Percentiles rank a stretch among this genome's conserved stretches.
phyloP scores from a whole-genome alignment of 2,888 invertebrate species.

The Philhelius pedissequus region DNA sequence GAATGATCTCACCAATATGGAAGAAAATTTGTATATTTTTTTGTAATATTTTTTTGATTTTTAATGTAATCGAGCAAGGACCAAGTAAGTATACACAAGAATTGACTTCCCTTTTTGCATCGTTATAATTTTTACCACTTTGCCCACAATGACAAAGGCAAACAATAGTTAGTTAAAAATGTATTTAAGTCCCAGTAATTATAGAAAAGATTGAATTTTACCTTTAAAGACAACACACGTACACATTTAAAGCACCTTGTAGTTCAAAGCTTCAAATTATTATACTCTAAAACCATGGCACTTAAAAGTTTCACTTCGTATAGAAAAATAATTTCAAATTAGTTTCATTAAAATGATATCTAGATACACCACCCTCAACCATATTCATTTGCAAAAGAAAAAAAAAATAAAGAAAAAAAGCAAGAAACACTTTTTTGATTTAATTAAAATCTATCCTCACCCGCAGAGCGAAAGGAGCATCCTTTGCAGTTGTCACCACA shows the following conservation, averaged over 20 bases:
- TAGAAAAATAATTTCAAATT: neutral
- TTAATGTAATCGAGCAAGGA: neutral
- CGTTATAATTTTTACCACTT: neutral
- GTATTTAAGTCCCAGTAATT: neutral
- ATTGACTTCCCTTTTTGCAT: neutral
- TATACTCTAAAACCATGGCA: neutral
- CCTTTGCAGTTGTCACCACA: slow-evolving; percentile 73
- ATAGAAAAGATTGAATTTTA: neutral
- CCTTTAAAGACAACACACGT: neutral
- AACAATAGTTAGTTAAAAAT: neutral
- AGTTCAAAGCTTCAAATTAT: neutral
- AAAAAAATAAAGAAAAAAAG: neutral
- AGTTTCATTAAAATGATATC: slow-evolving; percentile 19
- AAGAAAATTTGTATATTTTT: no score
- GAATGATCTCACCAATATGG: no score
- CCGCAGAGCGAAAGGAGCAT: slow-evolving; percentile 75
- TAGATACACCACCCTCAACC: neutral
- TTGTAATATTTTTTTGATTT: no score
- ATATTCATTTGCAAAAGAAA: neutral
- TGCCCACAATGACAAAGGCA: neutral
- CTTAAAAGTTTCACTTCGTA: neutral
- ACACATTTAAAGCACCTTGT: neutral
- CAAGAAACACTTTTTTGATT: slow-evolving; percentile 6
- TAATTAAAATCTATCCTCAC: slow-evolving; percentile 26
- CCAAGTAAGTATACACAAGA: neutral